Base-by-base conservation (phyloP, 92 coral and sea anemone species). In the Heteractis magnifica region DNA sequence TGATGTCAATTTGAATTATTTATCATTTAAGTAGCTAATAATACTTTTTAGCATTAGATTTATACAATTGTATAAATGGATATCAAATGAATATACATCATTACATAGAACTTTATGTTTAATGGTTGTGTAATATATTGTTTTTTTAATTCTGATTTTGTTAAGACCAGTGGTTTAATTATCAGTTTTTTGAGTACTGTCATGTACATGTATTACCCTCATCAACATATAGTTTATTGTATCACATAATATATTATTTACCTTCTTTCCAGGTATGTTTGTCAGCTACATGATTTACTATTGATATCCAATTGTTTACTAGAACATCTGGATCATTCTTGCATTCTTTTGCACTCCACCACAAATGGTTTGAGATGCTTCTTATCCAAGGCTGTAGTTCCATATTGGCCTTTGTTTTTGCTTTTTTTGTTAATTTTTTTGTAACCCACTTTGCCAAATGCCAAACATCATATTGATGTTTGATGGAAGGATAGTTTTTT, bases 331-430 rank as follows among this genome's bases (percentile, higher is more conserved):
- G 79, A 88, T 79, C 49, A 64, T 84, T 77, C 65, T 15, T 70
- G 73, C 89, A 85, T 23, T 85, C 85, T 80, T 82, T 81, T 20
- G 84, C 72, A 75, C 89, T 80, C 92, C 89, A 89, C 92, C 89
- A 85, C 64, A 89, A 82, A 71, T 88, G 88, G 48, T 86, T 74
- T 8, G 83, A 56, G 14, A 87, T 72, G 5, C 86, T 86, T 64
- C 68, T 82, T 19, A 87, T 89, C 91, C 92, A 89, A 8, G 85
- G 90, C 9, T 14, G 1, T 26, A 92, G 77, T 19, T 86, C 87
- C 72, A 79, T 77, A 23, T 77, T 77, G 0, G 90, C 83, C 50
- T 86, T 91, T 11, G 21, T 55, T 44, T 76, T 79, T 56, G 82
- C 87, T 49, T 82, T 82, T 82, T 82, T 50, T 51, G 81, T 2